Conservation (phyloP, 2,797 vertebrate species). For the Melanotaenia boesemani region DNA sequence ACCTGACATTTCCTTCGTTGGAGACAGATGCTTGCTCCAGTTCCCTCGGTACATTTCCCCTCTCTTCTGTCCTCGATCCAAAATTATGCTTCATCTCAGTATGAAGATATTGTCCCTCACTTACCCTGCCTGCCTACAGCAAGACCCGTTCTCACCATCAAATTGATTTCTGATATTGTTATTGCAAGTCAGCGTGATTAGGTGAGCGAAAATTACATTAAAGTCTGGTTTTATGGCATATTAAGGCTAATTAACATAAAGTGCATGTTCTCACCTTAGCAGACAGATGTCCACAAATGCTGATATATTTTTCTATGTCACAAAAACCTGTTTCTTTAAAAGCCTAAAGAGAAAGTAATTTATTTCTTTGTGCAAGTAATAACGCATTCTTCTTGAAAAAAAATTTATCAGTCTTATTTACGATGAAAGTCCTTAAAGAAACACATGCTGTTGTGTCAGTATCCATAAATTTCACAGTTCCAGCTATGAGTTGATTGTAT, state of each 20-base stretch:
- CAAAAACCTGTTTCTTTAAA: conserved; percentile 4
- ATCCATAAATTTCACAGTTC: no score
- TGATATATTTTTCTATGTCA: conserved; percentile 24
- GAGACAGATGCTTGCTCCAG: conserved; percentile 79
- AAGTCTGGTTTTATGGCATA: conserved; percentile 60
- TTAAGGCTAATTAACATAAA: conserved; percentile 59
- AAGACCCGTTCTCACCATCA: conserved; percentile 58
- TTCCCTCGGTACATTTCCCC: conserved; percentile 64
- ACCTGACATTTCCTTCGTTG: conserved; percentile 74
- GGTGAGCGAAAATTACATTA: conserved; percentile 46
- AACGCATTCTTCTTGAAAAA: no score
- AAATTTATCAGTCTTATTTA: no score
- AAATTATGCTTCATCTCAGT: conserved; percentile 64
- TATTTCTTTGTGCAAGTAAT: no score
- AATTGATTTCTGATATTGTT: conserved; percentile 65
- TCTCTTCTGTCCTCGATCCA: conserved; percentile 38
- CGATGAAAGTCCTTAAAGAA: no score
- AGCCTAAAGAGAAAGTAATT: no score
- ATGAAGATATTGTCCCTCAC: conserved; percentile 38
- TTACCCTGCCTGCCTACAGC: conserved; percentile 38
- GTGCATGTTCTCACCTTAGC: conserved; percentile 50
- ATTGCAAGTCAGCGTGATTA: conserved; percentile 55
- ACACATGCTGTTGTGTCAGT: no score
- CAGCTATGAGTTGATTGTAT: no score
- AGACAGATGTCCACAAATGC: conserved; percentile 52